These are phyloP conservation scores for Ectropis grisescens DNA, from an alignment of 1,140 invertebrate genomes.

Conservation along the genomic window DNA sequence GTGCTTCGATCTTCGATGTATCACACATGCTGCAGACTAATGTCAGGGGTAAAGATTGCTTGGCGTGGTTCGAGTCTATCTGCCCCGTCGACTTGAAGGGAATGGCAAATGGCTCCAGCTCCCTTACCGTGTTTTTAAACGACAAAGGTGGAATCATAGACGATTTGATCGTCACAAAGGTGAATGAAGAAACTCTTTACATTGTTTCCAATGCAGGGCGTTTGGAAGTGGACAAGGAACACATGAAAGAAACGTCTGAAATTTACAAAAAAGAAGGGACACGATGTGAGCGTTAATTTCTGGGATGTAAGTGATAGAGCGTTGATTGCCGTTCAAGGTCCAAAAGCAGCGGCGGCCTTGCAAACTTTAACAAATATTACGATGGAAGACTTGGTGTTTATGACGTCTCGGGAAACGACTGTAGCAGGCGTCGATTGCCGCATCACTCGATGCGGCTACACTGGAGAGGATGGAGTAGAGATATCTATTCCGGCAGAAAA, in stretches of 20 bases:
- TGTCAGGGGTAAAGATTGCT: constrained; percentile 80
- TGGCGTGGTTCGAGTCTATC: constrained; percentile 87
- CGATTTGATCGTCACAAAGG: constrained; percentile 96
- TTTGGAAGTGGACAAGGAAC: constrained; percentile 75
- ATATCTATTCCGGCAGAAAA: constrained; percentile 85
- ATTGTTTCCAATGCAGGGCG: constrained; percentile 97
- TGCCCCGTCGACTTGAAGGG: constrained; percentile 87
- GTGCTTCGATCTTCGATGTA: constrained; percentile 95
- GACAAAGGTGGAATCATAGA: constrained; percentile 95
- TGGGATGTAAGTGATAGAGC: constrained; percentile 80
- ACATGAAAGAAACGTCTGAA: constrained; percentile 73
- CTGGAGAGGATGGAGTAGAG: constrained; percentile 96
- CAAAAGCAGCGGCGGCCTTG: constrained; percentile 79
- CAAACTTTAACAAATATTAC: constrained; percentile 77
- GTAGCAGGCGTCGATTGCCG: constrained; percentile 84
- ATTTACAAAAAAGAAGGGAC: constrained; percentile 73
- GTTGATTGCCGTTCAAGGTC: constrained; percentile 95
- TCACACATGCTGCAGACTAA: constrained; percentile 98
- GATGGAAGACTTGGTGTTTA: constrained; percentile 86
- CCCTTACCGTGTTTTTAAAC: constrained; percentile 93
- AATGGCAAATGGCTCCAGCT: constrained; percentile 76
- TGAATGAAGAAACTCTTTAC: constrained; percentile 83
- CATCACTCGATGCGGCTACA: constrained; percentile 98
- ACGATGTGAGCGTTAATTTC: constrained; percentile 84
- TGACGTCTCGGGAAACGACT: constrained; percentile 80